A percentile compares a stretch with the other conserved stretches of the same genome.
phyloP scores from a whole-genome alignment of 2,888 invertebrate species.

The Diogma glabrata region DNA sequence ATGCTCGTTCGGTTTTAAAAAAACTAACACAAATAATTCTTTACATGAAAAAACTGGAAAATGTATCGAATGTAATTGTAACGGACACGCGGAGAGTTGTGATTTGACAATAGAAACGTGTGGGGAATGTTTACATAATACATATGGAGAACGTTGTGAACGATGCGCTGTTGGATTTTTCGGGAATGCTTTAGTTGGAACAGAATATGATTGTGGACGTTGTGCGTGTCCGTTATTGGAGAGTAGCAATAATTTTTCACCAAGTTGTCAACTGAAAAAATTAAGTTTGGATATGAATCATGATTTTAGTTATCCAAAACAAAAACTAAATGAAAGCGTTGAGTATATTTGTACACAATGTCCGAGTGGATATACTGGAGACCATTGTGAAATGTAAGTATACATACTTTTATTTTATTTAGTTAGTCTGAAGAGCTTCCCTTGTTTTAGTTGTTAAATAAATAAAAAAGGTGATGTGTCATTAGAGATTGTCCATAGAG shows the following conservation, averaged over 20 bases:
- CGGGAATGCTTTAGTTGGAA: slow-evolving; percentile 72
- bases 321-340: slow-evolving; percentile 26
- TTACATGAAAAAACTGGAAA: slow-evolving; percentile 43
- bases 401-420: no score
- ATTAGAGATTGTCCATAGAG: no score
- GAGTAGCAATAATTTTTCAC: slow-evolving; percentile 79
- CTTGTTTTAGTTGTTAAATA: no score
- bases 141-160: slow-evolving; percentile 78
- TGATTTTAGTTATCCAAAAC: no score
- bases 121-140: slow-evolving; percentile 76
- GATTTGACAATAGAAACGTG: slow-evolving; percentile 62
- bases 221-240: slow-evolving; percentile 81
- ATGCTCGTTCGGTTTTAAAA: slow-evolving; percentile 66
- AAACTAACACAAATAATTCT: slow-evolving; percentile 43
- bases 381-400: slow-evolving; percentile 85
- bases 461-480: no score
- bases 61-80: slow-evolving; percentile 83
- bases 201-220: slow-evolving; percentile 62
- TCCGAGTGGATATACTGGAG: slow-evolving; percentile 74
- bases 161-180: slow-evolving; percentile 78
- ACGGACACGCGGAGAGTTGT: slow-evolving; percentile 76
- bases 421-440: no score
- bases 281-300: no score
- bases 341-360: slow-evolving; percentile 83
- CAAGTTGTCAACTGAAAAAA: slow-evolving; percentile 61